Evolutionary conservation across 2,888 invertebrate species (phyloP).

Genomic region (Schizaphis graminum): DNA sequence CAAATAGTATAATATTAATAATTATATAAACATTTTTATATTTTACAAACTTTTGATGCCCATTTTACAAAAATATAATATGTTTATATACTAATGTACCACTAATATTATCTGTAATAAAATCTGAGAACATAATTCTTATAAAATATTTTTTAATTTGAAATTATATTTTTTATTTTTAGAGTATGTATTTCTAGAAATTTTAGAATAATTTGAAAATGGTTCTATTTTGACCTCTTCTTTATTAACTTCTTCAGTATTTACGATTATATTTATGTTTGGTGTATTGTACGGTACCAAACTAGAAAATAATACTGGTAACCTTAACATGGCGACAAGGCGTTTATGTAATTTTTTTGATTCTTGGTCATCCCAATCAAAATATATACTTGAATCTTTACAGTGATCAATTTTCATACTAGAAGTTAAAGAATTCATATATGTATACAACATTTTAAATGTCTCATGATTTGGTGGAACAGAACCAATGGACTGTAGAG

Average conservation of each 20-base stretch:
- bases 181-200: background rate
- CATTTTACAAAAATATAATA: no score
- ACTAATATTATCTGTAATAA: background rate
- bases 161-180: slow-evolving; percentile 34
- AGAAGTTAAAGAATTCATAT: background rate
- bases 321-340: slow-evolving; percentile 60
- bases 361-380: slow-evolving; percentile 51
- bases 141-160: background rate
- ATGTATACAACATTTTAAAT: slow-evolving; percentile 52
- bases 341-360: slow-evolving; percentile 57
- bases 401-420: background rate
- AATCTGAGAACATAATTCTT: background rate
- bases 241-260: background rate
- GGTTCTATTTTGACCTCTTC: background rate
- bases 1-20: background rate
- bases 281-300: slow-evolving; percentile 18
- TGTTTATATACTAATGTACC: no score
- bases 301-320: slow-evolving; percentile 54
- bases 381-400: background rate
- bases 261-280: slow-evolving; percentile 36
- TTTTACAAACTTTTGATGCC: background rate
- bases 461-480: slow-evolving; percentile 59
- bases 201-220: background rate
- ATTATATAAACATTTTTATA: background rate
- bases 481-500: slow-evolving; percentile 48